Evolutionary conservation across 2,888 invertebrate genomes (phyloP).

Genomic region (Nezara viridula): DNA sequence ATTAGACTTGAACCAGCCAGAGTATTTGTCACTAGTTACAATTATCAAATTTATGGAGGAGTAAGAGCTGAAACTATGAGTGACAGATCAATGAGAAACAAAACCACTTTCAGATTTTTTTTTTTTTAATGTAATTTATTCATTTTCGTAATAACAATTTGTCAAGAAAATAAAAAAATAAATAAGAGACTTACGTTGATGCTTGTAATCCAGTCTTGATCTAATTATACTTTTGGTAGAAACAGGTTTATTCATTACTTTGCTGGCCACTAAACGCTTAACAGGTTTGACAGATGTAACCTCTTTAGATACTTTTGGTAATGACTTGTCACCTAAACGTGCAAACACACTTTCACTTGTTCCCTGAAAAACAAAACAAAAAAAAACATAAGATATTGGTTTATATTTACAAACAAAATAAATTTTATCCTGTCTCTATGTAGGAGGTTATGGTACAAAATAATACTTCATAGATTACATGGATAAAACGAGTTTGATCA

Average conservation of each 20-base stretch:
- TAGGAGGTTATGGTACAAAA: no score
- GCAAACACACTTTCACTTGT: constrained; percentile 50
- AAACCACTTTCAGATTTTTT: neutral
- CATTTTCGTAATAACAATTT: neutral
- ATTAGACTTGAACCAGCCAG: no score
- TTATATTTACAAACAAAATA: neutral
- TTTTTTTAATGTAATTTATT: neutral
- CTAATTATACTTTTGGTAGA: constrained; percentile 48
- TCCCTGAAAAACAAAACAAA: constrained; percentile 36
- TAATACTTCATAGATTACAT: no score
- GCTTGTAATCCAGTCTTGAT: constrained; percentile 24
- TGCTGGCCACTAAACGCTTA: constrained; percentile 29
- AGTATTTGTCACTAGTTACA: no score
- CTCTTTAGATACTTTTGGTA: constrained; percentile 33
- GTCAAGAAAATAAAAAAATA: neutral
- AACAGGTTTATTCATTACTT: constrained; percentile 15
- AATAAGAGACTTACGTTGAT: neutral
- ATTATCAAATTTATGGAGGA: no score
- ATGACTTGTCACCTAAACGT: constrained; percentile 27
- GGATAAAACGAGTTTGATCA: no score
- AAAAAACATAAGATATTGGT: neutral
- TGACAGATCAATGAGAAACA: neutral
- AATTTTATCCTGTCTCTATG: neutral
- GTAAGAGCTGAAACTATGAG: no score
- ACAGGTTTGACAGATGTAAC: neutral